These are phyloP conservation scores for Chamaea fasciata DNA, from an alignment of 2,113 vertebrate species.

Conservation along the genomic window DNA sequence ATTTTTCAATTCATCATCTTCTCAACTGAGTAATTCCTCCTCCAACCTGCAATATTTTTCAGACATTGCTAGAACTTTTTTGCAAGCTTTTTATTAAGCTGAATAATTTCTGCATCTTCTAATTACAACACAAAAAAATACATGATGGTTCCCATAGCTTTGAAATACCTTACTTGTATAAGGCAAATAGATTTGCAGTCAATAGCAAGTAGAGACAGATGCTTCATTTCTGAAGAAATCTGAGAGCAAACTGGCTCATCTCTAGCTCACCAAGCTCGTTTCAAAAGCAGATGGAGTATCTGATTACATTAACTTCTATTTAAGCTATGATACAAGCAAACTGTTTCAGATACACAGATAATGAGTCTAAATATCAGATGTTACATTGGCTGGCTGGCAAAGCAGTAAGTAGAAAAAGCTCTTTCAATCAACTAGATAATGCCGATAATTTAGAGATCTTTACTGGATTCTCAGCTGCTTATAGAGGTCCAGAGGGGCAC, in stretches of 20 bases:
- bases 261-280: background rate
- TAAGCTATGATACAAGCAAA: constrained; percentile 61
- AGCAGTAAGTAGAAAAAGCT: constrained; percentile 22
- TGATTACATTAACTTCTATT: constrained; percentile 64
- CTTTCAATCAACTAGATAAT: constrained; percentile 12
- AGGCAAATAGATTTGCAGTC: background rate
- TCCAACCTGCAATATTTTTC: background rate
- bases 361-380: constrained; percentile 65
- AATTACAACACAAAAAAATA: background rate
- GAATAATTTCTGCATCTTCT: background rate
- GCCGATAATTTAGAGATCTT: background rate
- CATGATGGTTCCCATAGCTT: background rate
- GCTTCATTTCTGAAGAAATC: constrained; percentile 25
- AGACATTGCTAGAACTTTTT: background rate
- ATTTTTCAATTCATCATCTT: background rate
- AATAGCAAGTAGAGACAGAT: constrained; percentile 24
- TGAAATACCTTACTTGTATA: background rate
- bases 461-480: background rate
- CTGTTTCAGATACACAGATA: constrained; percentile 61
- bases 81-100: background rate
- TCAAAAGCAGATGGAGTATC: constrained; percentile 52
- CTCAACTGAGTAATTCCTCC: background rate
- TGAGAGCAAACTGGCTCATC: constrained; percentile 40
- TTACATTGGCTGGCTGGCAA: constrained; percentile 45
- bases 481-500: background rate